Conservation (phyloP, 2,888 invertebrate genomes). For the Syrphus vitripennis region DNA sequence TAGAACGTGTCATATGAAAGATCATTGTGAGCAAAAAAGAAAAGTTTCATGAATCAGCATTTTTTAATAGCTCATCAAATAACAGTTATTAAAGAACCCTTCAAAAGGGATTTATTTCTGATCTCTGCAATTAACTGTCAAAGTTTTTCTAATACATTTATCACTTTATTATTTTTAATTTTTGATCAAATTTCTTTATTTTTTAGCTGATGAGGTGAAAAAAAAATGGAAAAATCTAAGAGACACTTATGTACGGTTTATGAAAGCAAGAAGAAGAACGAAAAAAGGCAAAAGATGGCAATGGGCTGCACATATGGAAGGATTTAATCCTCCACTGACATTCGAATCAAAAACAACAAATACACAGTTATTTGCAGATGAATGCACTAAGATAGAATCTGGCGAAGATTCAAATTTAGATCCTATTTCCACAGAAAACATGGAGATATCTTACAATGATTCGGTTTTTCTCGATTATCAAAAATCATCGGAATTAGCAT, state of each 20-base stretch:
- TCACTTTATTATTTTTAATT: neutral
- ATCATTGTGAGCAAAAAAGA: too few species aligned
- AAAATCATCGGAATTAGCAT: neutral
- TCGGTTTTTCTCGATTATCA: neutral
- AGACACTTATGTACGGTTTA: neutral
- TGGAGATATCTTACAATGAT: neutral
- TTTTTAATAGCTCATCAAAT: too few species aligned
- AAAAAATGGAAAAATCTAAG: slow-evolving; percentile 10
- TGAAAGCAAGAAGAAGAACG: neutral
- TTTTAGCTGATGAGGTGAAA: neutral
- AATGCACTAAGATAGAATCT: neutral
- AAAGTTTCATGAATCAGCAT: too few species aligned
- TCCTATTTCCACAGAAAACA: neutral
- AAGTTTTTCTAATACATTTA: too few species aligned
- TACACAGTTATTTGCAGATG: neutral
- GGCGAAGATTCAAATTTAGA: neutral
- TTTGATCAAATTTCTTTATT: neutral
- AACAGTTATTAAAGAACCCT: too few species aligned
- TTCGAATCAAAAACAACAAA: neutral
- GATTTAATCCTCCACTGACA: neutral
- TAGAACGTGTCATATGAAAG: too few species aligned
- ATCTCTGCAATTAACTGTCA: too few species aligned
- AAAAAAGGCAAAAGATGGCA: neutral
- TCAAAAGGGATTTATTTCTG: too few species aligned
- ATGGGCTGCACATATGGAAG: neutral